These are phyloP conservation scores for Cheilosia soror DNA, from an alignment of 2,888 invertebrate genomes.

Conservation along the genomic window DNA sequence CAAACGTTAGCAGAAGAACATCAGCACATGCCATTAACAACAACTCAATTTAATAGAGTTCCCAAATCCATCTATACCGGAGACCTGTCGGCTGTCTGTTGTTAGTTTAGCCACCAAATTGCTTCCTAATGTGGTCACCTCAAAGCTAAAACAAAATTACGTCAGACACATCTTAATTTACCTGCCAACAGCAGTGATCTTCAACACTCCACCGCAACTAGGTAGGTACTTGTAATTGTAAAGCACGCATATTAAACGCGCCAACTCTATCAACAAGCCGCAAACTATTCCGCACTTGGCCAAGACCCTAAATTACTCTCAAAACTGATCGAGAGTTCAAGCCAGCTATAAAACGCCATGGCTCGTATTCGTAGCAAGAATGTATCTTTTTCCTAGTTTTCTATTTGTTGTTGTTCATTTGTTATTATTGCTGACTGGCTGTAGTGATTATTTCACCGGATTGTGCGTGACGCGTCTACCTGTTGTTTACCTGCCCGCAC, in stretches of 20 bases:
- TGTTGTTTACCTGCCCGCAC: slow-evolving; percentile 3
- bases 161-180: slow-evolving; percentile 59
- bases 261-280: slow-evolving; percentile 6
- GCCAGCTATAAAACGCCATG: slow-evolving; percentile 40
- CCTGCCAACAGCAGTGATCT: slow-evolving; percentile 3
- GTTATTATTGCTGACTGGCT: background rate
- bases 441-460: slow-evolving; percentile 22
- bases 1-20: slow-evolving; percentile 4
- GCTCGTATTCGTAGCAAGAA: slow-evolving; percentile 8
- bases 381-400: slow-evolving; percentile 6
- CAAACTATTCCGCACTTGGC: slow-evolving; percentile 52
- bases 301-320: slow-evolving; percentile 65
- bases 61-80: background rate
- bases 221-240: background rate
- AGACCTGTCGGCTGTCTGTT: background rate
- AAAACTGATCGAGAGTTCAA: slow-evolving; percentile 56
- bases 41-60: slow-evolving; percentile 17
- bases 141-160: slow-evolving; percentile 25
- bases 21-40: slow-evolving; percentile 34
- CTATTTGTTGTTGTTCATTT: background rate
- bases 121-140: slow-evolving; percentile 45
- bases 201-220: slow-evolving; percentile 35
- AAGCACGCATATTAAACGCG: slow-evolving; percentile 16
- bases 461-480: slow-evolving; percentile 67
- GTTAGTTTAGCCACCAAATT: slow-evolving; percentile 13